Base-by-base conservation (phyloP, 2,888 invertebrate genomes). In the Cheilosia variabilis region DNA sequence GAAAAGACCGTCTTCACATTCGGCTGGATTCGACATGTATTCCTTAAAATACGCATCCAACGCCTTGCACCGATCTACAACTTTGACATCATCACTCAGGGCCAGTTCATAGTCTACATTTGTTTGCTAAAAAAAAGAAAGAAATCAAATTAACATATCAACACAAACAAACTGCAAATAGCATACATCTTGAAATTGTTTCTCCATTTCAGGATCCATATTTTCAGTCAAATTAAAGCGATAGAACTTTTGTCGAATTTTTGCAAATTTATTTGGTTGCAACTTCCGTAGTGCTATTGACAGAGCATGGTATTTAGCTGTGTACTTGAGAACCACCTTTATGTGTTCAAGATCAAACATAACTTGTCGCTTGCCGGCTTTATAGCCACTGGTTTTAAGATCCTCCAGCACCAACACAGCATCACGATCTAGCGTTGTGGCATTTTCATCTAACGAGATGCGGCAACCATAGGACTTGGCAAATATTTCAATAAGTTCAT, bases 381-480 rank as follows among this genome's bases (percentile, higher is more conserved):
- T 92, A 87, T 93, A 95, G 0, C 93, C 94, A 17, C 90, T 89
- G 0, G 88, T 87, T 80, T 93, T 94, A 3, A 95, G 88, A 89
- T 95, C 94, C 88, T 95, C 94, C 88, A 94, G 92, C 4, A 95
- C 88, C 13, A 95, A 90, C 1, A 94, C 93, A 0, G 94, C 94
- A 87, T 94, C 92, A 0, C 94, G 93, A 87, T 94, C 94, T 0
- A 94, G 93, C 24, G 90, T 89, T 1, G 77, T 65, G 2, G 89
- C 78, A 0, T 87, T 78, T 2, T 89, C 87, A 75, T 92, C 89
- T 13, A 93, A 88, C 47, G 92, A 93, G 22, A 94, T 89, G 53
- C 94, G 91, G 0, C 93, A 93, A 0, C 94, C 94, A 88, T 93
- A 94, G 84, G 93, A 94, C 15, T 92, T 92, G 0, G 94, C 93